These are phyloP conservation scores for Microplitis manilae DNA, from an alignment of 2,888 invertebrate genomes.

Conservation along the genomic window DNA sequence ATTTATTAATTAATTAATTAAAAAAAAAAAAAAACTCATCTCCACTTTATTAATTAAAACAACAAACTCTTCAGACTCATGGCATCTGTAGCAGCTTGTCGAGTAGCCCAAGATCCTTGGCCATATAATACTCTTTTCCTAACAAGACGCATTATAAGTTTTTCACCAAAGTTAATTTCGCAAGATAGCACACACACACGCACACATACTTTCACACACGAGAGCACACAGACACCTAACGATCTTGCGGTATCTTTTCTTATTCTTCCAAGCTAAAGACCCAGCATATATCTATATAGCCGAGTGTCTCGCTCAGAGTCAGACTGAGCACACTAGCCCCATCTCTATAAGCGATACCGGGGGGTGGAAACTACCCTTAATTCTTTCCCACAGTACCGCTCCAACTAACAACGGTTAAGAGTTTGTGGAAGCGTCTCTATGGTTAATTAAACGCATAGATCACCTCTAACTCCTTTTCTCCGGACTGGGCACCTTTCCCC, in stretches of 20 bases:
- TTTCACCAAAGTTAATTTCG: constrained; percentile 69
- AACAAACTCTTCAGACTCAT: constrained; percentile 17
- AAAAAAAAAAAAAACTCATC: constrained; percentile 5
- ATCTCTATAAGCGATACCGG: constrained; percentile 4
- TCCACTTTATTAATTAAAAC: constrained; percentile 28
- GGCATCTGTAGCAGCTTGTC: constrained; percentile 45
- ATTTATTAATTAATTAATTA: constrained; percentile 6
- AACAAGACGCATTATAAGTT: constrained; percentile 69
- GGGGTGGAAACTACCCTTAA: constrained; percentile 38
- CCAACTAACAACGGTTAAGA: constrained; percentile 67
- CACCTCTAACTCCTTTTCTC: constrained; percentile 57
- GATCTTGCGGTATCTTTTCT: constrained; percentile 22
- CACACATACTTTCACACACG: constrained; percentile 6
- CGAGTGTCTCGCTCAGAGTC: constrained; percentile 22
- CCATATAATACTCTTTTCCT: constrained; percentile 49
- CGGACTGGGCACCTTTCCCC: constrained; percentile 26
- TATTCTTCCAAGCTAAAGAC: constrained; percentile 34
- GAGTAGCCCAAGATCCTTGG: constrained; percentile 29
- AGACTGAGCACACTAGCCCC: no score
- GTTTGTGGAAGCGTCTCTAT: constrained; percentile 68
- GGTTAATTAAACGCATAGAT: constrained; percentile 71
- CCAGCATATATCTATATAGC: constrained; percentile 17
- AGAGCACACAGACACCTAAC: neutral
- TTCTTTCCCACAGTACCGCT: constrained; percentile 57
- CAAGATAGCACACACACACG: constrained; percentile 54